Conservation (phyloP, 2,113 vertebrate genomes). For the Seriola dumerili region DNA sequence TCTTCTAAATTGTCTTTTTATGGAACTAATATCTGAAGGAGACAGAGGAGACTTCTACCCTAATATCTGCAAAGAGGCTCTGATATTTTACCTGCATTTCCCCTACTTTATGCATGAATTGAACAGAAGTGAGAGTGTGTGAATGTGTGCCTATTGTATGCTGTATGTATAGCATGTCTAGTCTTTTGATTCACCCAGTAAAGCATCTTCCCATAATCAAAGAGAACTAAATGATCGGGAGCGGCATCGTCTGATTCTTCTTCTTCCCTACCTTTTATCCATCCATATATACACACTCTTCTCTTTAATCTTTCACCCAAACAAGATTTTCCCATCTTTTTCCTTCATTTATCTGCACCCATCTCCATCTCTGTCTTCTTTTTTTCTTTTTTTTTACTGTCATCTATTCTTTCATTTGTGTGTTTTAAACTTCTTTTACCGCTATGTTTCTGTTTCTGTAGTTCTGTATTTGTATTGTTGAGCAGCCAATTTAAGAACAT, state of each 20-base stretch:
- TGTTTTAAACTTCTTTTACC: not conserved
- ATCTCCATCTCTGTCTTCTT: not conserved
- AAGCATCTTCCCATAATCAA: not conserved
- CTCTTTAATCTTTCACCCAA: conserved; percentile 4
- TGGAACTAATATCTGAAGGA: conserved; percentile 38
- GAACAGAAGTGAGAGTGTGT: not conserved
- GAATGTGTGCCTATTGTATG: not conserved
- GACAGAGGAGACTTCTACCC: not conserved
- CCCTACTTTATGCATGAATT: conserved; percentile 5
- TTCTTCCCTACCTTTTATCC: not conserved
- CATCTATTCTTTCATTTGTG: not conserved
- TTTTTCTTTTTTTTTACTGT: not conserved
- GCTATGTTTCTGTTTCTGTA: not conserved
- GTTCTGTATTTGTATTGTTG: not conserved
- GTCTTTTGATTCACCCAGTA: not conserved
- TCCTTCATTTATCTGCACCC: not conserved
- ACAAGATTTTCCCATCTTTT: conserved; percentile 29
- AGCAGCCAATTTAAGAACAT: not conserved
- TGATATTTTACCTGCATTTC: conserved; percentile 8
- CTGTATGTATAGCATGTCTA: not conserved
- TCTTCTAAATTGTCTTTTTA: conserved; percentile 55
- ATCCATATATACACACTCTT: not conserved
- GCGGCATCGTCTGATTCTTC: not conserved
- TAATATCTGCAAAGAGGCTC: not conserved
- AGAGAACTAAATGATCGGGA: not conserved